Conservation (phyloP, 1,140 invertebrate species). For the Neoseiulus cucumeris region DNA sequence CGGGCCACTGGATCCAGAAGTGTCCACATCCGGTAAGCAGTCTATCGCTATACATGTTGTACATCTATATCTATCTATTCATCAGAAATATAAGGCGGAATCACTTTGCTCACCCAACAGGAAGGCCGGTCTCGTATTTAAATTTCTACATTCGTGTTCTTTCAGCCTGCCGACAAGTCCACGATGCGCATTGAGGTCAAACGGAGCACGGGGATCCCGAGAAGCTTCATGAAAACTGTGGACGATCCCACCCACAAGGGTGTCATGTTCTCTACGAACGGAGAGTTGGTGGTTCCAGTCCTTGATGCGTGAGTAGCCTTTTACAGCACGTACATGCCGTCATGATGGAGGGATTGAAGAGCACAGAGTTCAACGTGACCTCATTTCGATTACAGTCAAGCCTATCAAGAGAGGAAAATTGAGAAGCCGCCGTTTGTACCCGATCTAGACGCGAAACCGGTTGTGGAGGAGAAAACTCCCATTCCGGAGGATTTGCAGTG, state of each 20-base stretch:
- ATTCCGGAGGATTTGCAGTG: conserved; percentile 79
- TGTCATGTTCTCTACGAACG: conserved; percentile 76
- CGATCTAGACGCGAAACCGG: conserved; percentile 31
- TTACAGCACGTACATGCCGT: conserved; percentile 9
- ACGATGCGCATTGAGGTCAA: conserved; percentile 41
- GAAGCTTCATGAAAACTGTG: conserved; percentile 82
- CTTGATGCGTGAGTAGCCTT: conserved; percentile 58
- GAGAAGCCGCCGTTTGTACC: conserved; percentile 38
- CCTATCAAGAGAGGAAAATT: conserved; percentile 50
- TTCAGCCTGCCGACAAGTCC: background rate
- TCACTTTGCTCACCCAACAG: background rate
- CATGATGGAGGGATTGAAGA: too few relatives aligned
- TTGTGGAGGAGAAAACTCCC: conserved; percentile 39
- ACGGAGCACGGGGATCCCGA: conserved; percentile 88
- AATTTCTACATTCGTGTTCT: background rate
- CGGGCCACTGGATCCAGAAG: conserved; percentile 88
- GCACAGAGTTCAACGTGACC: background rate
- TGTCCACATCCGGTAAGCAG: conserved; percentile 46
- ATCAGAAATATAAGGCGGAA: background rate
- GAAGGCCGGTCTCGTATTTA: background rate
- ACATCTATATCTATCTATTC: conserved; percentile 11
- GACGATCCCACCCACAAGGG: conserved; percentile 69
- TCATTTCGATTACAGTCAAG: conserved; percentile 38
- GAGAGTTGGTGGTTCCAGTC: conserved; percentile 70
- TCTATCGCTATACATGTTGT: background rate